Evolutionary conservation across 2,888 invertebrate genomes (phyloP).

Genomic region (Sabatieria punctata): DNA sequence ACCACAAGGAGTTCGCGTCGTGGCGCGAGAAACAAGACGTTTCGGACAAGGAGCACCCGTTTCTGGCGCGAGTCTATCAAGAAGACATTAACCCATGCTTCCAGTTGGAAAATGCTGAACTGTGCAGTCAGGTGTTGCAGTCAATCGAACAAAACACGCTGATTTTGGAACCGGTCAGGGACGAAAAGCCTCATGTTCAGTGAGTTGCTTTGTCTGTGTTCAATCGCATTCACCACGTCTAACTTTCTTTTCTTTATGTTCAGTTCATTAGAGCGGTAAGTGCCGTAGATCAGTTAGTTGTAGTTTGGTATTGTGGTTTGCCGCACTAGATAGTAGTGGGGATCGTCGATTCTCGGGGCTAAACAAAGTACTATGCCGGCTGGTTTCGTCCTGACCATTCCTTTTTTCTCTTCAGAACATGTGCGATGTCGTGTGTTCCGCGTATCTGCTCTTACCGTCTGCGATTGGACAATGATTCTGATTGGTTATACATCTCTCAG

Average conservation of each 20-base stretch:
- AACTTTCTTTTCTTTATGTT: too few species aligned
- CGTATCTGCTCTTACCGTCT: constrained; percentile 56
- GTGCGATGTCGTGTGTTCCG: constrained; percentile 50
- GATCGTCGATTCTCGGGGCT: too few species aligned
- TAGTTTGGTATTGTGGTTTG: too few species aligned
- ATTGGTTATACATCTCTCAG: constrained; percentile 56
- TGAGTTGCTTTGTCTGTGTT: constrained; percentile 6
- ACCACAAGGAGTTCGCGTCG: constrained; percentile 49
- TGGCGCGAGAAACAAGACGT: constrained; percentile 51
- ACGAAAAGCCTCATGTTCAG: constrained; percentile 16
- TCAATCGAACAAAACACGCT: constrained; percentile 53
- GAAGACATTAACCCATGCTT: constrained; percentile 52
- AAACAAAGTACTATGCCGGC: too few species aligned
- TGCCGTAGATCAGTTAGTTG: too few species aligned
- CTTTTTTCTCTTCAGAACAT: constrained; percentile 44
- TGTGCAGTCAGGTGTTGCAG: constrained; percentile 44
- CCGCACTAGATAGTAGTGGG: too few species aligned
- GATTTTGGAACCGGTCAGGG: constrained; percentile 50
- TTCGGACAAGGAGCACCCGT: constrained; percentile 42
- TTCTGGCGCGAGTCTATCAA: constrained; percentile 47
- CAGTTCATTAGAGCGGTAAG: too few species aligned
- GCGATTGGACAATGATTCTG: constrained; percentile 46
- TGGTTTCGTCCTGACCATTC: too few species aligned
- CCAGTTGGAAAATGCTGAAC: constrained; percentile 34
- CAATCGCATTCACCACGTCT: too few species aligned